Conservation (phyloP, 1,140 invertebrate genomes). For the Cardiocondyla obscurior region DNA sequence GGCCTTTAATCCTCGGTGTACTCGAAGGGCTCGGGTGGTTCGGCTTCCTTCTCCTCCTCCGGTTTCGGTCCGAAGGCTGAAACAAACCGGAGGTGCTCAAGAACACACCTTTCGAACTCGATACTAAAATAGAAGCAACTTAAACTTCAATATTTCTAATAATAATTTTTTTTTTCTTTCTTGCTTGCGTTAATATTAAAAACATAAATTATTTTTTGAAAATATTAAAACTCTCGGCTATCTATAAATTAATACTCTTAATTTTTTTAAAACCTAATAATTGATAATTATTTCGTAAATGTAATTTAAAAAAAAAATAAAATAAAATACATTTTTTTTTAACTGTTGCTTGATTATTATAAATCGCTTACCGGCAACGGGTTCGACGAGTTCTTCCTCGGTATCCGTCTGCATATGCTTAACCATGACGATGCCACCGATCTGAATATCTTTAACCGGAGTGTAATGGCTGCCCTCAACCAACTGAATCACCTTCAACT, state of each 20-base stretch:
- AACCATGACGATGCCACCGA: constrained; percentile 98
- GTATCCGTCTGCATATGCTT: constrained; percentile 90
- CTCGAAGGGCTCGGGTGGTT: constrained; percentile 98
- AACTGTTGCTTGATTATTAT: too few species aligned
- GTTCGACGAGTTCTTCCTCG: constrained; percentile 95
- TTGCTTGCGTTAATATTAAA: background rate
- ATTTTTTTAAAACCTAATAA: background rate
- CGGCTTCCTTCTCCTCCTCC: constrained; percentile 97
- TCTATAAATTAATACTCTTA: background rate
- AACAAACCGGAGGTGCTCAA: constrained; percentile 66
- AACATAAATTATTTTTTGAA: background rate
- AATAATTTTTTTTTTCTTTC: background rate
- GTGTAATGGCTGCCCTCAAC: constrained; percentile 92
- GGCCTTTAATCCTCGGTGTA: constrained; percentile 92
- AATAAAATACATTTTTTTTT: too few species aligned
- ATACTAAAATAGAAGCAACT: background rate
- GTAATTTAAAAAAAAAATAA: background rate
- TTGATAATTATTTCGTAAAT: background rate
- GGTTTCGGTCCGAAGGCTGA: constrained; percentile 95
- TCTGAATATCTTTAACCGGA: constrained; percentile 95
- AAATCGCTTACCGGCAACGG: constrained; percentile 88
- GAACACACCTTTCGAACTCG: background rate
- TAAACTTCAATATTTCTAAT: background rate
- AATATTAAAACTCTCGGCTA: background rate
- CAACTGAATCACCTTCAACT: constrained; percentile 94